Base-by-base conservation (phyloP, 2,888 invertebrate species). In the Shargacucullia verbasci region DNA sequence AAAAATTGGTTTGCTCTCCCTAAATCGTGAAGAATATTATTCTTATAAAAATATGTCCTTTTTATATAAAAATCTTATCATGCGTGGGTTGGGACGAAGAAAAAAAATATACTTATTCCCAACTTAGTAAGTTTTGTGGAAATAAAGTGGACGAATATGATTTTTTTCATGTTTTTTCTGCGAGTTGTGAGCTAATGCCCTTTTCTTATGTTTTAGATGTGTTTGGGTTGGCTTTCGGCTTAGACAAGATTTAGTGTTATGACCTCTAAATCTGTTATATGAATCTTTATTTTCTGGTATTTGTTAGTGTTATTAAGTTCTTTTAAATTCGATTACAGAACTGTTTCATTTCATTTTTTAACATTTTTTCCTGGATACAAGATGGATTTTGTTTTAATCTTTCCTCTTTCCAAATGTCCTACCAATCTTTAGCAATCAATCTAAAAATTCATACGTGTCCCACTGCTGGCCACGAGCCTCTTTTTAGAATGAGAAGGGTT, bases 1-100 rank as follows among this genome's bases (percentile, higher is more conserved):
- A 61, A 72, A 70, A 67, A 64, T 72, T 8, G 7, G 29, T 29
- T 6, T 8, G 7, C 20, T 4, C 20, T 20, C 20, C 20, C 20
- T 20, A 20, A 2, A 20, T 29, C 29, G 29, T 8, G 7, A 29
- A 8, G 9, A 29, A 49, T 46, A 66, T 3, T 44, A 66, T n/a
- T 20, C n/a, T n/a, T 11, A 3, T 20, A n/a, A 20, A 25, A 39
- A 39, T 20, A n/a, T 20, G 5, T n/a, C 9, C 15, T 4, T 14
- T 15, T 38, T 38, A 10, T 38, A 15, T 15, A 38, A 7, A 37
- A 10, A 5, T 9, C 15, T 38, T 14, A 11, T 14, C 37, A 7
- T 14, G 4, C 3, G 10, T 10, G 15, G 5, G 34, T 12, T 12
- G 34, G 34, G 34, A 3, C 6, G 34, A 34, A 34, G n/a, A 11